These are phyloP conservation scores for Centruroides sculpturatus DNA, from an alignment of 1,140 invertebrate genomes.

Conservation along the genomic window DNA sequence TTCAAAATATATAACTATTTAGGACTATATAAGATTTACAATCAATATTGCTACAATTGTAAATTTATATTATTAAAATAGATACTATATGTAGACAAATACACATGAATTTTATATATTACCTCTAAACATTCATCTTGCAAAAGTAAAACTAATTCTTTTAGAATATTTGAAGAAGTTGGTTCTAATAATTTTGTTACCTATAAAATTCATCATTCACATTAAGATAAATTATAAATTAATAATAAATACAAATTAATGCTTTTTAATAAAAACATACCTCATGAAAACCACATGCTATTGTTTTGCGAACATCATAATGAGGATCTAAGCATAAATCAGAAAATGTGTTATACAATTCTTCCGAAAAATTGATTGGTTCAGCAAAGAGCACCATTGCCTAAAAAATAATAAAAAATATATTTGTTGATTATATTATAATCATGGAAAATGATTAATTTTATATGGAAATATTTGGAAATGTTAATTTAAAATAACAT, in stretches of 20 bases:
- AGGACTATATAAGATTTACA: no score
- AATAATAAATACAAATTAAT: no score
- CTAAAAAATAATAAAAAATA: slow-evolving; percentile 21
- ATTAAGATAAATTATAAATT: no score
- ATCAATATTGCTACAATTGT: no score
- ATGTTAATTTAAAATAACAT: no score
- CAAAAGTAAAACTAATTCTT: slow-evolving; percentile 42
- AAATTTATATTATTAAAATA: no score
- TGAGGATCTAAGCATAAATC: slow-evolving; percentile 42
- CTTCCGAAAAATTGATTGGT: slow-evolving; percentile 29
- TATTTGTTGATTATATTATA: not conserved
- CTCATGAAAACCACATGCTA: slow-evolving; percentile 44
- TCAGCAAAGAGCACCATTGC: slow-evolving; percentile 43
- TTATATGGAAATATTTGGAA: no score
- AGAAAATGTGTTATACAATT: slow-evolving; percentile 37
- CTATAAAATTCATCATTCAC: slow-evolving; percentile 23
- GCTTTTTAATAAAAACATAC: slow-evolving; percentile 22
- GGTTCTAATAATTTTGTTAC: slow-evolving; percentile 40
- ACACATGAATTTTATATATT: not conserved
- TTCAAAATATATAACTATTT: no score
- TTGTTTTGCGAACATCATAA: slow-evolving; percentile 41
- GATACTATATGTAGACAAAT: not conserved
- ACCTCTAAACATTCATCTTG: slow-evolving; percentile 51
- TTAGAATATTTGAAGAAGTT: slow-evolving; percentile 35
- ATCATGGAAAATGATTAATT: no score